Evolutionary conservation across 2,113 vertebrate genomes (phyloP).

Genomic region (Ceyx margarethae): DNA sequence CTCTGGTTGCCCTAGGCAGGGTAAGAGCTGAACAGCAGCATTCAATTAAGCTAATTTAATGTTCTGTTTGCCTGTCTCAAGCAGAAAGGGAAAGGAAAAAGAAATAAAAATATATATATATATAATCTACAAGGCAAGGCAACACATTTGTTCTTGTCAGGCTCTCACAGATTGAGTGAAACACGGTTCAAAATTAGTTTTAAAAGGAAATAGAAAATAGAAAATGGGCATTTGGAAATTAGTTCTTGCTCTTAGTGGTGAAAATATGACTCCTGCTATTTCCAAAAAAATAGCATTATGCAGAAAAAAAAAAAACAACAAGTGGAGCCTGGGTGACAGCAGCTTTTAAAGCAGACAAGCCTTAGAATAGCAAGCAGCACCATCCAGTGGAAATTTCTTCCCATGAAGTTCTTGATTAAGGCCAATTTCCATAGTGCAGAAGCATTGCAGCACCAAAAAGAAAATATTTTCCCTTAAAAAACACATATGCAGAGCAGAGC

Average conservation of each 20-base stretch:
- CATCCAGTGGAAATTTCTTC: slow-evolving; percentile 49
- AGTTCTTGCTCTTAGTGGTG: neutral
- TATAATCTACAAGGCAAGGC: neutral
- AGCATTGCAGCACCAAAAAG: neutral
- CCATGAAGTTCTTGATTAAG: neutral
- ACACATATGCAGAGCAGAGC: neutral
- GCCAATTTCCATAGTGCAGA: neutral
- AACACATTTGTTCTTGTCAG: neutral
- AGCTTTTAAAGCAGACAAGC: neutral
- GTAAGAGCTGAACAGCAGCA: neutral
- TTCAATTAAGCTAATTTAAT: slow-evolving; percentile 59
- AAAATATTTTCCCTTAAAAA: neutral
- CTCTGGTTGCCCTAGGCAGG: neutral
- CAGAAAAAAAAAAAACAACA: neutral
- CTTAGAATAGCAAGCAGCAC: slow-evolving; percentile 55
- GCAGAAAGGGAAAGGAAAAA: neutral
- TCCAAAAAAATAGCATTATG: neutral
- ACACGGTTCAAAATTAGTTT: neutral
- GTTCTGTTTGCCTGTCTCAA: neutral
- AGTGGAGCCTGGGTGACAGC: neutral
- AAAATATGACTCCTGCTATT: neutral
- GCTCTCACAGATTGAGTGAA: neutral
- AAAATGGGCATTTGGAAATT: neutral
- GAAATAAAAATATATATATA: neutral
- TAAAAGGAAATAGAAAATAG: neutral